Conservation (phyloP, 2,888 invertebrate genomes). For the Nymphalis urticae region DNA sequence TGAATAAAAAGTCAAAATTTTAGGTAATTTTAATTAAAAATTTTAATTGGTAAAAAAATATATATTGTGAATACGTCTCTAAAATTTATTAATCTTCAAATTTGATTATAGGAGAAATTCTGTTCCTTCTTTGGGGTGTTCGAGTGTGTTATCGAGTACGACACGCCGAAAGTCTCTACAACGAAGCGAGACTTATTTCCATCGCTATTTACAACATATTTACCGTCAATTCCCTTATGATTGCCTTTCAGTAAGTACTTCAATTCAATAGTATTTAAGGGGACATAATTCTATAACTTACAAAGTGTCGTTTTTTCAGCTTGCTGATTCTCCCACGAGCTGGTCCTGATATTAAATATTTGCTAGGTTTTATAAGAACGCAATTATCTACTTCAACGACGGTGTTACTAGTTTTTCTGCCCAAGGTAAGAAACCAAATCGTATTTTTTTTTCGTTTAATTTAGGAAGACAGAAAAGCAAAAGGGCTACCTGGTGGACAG, state of each 20-base stretch:
- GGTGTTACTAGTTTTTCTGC: constrained; percentile 90
- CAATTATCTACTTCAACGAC: constrained; percentile 96
- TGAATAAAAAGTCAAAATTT: not conserved
- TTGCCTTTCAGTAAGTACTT: constrained; percentile 93
- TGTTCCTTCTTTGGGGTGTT: constrained; percentile 92
- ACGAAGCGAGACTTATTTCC: constrained; percentile 95
- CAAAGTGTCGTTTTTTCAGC: constrained; percentile 72
- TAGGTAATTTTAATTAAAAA: not conserved
- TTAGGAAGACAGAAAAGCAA: too few species aligned
- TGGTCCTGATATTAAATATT: constrained; percentile 95
- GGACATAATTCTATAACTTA: not conserved
- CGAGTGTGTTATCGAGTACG: constrained; percentile 92
- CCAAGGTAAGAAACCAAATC: constrained; percentile 83
- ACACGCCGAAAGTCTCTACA: constrained; percentile 95
- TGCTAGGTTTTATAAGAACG: constrained; percentile 94
- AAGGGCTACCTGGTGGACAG: too few species aligned
- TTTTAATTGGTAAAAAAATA: too few species aligned
- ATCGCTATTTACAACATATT: constrained; percentile 98
- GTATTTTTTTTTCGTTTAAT: not conserved
- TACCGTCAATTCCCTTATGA: constrained; percentile 94
- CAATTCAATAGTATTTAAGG: not conserved
- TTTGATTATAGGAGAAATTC: constrained; percentile 83
- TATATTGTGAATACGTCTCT: too few species aligned
- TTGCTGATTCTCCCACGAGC: constrained; percentile 92
- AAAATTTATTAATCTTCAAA: not conserved